Evolutionary conservation across 2,888 invertebrate species (phyloP).

Genomic region (Cheilosia vernalis): DNA sequence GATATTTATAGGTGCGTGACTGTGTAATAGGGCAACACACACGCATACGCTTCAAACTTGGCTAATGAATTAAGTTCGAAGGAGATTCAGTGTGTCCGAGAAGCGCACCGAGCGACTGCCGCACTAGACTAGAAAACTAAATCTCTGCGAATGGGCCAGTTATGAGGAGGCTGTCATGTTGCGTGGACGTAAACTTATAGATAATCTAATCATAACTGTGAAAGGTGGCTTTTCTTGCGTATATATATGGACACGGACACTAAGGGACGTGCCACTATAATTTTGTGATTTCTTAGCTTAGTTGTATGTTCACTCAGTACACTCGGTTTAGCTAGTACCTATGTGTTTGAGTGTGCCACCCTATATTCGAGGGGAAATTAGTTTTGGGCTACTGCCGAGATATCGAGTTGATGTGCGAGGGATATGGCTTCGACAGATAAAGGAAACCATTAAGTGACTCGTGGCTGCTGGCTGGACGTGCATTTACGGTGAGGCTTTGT

Average conservation of each 20-base stretch:
- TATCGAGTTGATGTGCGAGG: constrained; percentile 34
- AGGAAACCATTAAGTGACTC: constrained; percentile 22
- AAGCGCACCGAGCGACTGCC: not conserved
- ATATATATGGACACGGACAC: too few species aligned
- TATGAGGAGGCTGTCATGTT: constrained; percentile 48
- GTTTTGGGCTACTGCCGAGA: constrained; percentile 13
- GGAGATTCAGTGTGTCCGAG: not conserved
- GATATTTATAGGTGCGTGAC: constrained; percentile 25
- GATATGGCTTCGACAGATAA: constrained; percentile 38
- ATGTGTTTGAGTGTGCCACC: constrained; percentile 6
- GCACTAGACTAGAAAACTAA: constrained; percentile 31
- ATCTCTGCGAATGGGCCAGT: constrained; percentile 49
- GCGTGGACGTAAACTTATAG: constrained; percentile 61
- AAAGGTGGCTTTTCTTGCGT: constrained; percentile 34
- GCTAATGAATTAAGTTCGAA: constrained; percentile 49
- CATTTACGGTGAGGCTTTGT: too few species aligned
- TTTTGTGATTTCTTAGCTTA: constrained; percentile 51
- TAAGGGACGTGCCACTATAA: constrained; percentile 8
- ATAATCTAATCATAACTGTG: constrained; percentile 64
- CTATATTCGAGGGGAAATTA: constrained; percentile 37
- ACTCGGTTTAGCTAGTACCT: constrained; percentile 1
- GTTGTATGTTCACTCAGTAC: not conserved
- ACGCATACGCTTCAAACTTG: constrained; percentile 5
- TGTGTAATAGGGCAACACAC: constrained; percentile 17
- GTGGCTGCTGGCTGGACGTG: not conserved